These are phyloP conservation scores for Thunnus albacares DNA, from an alignment of 2,797 vertebrate genomes.

Conservation along the genomic window DNA sequence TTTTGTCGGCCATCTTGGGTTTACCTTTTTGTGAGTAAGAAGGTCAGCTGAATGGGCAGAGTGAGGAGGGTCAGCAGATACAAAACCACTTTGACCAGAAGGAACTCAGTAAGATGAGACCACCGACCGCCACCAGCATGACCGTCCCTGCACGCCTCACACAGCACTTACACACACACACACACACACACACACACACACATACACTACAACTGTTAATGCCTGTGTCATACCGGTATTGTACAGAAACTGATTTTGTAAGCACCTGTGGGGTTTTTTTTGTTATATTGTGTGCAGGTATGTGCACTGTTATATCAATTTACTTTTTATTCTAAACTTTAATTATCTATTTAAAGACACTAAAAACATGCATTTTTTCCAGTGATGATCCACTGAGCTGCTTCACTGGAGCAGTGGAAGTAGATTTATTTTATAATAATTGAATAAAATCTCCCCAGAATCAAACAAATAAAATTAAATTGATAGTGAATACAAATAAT, in stretches of 20 bases:
- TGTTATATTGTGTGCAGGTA: no score
- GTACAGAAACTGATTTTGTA: no score
- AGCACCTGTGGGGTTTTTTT: no score
- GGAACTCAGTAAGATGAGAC: constrained; percentile 15
- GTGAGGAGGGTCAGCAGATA: constrained; percentile 61
- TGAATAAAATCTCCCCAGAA: no score
- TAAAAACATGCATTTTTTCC: background rate
- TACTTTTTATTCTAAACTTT: no score
- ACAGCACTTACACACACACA: constrained; percentile 74
- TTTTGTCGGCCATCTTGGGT: no score
- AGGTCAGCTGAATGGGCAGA: constrained; percentile 56
- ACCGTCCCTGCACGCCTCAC: constrained; percentile 55
- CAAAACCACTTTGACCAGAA: constrained; percentile 53
- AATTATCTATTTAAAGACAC: background rate
- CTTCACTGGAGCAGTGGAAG: background rate
- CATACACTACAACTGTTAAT: constrained; percentile 49
- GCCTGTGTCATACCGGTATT: background rate
- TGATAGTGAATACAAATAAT: no score
- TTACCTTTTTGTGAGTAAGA: constrained; percentile 68
- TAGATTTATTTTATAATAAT: background rate
- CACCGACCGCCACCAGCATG: background rate
- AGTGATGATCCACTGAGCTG: background rate
- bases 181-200: constrained; percentile 36
- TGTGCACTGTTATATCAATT: no score
- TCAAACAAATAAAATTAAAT: no score